phyloP scores from a whole-genome alignment of 2,888 invertebrate genomes.

The Ectobius pallidus region DNA sequence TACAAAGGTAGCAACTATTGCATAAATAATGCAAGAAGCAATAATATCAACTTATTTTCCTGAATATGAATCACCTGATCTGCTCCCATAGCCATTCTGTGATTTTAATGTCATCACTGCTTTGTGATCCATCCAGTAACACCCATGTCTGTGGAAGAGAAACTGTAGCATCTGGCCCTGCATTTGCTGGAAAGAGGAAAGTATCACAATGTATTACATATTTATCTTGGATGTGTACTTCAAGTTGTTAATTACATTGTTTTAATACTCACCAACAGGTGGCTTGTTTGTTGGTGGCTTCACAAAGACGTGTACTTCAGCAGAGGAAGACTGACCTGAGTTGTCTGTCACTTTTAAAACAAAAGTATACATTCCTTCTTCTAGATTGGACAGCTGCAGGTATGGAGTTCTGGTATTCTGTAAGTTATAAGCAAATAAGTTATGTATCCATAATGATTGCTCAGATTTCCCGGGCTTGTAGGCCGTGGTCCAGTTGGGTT shows the following conservation, averaged over 20 bases:
- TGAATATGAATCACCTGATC: constrained; percentile 66
- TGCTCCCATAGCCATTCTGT: constrained; percentile 85
- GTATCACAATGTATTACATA: background rate
- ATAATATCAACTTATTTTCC: no score
- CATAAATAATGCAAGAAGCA: no score
- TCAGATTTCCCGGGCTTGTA: no score
- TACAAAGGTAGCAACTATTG: no score
- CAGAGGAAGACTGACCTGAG: constrained; percentile 84
- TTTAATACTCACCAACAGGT: constrained; percentile 68
- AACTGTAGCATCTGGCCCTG: constrained; percentile 66
- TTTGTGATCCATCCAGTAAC: constrained; percentile 78
- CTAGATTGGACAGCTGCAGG: constrained; percentile 85
- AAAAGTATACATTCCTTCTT: constrained; percentile 94
- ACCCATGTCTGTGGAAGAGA: constrained; percentile 85
- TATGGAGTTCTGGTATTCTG: constrained; percentile 90
- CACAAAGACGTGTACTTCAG: constrained; percentile 91
- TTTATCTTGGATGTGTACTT: no score
- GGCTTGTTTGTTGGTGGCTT: constrained; percentile 88
- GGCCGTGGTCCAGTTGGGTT: no score
- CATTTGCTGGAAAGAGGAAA: constrained; percentile 56
- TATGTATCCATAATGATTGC: no score
- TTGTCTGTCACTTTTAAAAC: constrained; percentile 91
- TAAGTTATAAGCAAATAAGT: no score
- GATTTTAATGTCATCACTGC: constrained; percentile 84
- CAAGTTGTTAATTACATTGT: no score